Percentiles rank a stretch among this genome's conserved stretches.
Conservation (phyloP, 2,888 invertebrate genomes). For the Cinara cedri region DNA sequence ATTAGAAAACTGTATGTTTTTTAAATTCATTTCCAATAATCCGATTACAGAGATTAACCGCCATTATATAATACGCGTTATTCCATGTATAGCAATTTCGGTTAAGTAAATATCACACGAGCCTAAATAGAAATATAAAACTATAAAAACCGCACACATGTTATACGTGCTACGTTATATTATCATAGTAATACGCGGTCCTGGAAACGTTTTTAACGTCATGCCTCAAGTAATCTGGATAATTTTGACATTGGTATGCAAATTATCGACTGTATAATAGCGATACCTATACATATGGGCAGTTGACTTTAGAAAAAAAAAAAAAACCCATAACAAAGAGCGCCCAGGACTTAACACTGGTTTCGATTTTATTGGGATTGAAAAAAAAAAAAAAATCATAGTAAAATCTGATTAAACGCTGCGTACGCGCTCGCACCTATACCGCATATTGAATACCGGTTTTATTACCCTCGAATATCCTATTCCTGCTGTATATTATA, state of each 20-base stretch:
- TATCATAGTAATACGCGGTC: not conserved
- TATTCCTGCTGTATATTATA: not conserved
- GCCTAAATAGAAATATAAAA: not conserved
- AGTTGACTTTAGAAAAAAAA: no score
- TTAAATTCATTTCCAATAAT: no score
- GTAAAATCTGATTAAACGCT: constrained; percentile 42
- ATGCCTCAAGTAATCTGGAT: constrained; percentile 27
- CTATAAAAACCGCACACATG: not conserved
- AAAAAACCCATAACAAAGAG: constrained; percentile 1
- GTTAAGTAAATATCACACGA: not conserved
- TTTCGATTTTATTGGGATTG: constrained; percentile 40
- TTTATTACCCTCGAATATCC: no score
- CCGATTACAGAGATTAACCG: no score
- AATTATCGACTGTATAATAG: constrained; percentile 34
- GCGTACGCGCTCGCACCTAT: no score
- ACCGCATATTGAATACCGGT: constrained; percentile 40
- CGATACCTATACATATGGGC: no score
- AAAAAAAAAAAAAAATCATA: constrained; percentile 20
- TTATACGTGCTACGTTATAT: not conserved
- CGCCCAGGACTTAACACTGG: not conserved
- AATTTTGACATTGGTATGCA: constrained; percentile 37
- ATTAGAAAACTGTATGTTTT: no score
- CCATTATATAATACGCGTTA: no score
- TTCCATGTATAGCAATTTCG: not conserved
- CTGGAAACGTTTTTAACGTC: constrained; percentile 5